Percentiles rank a stretch among this genome's conserved stretches.
phyloP scores from a whole-genome alignment of 2,113 vertebrate genomes.

The Mandrillus leucophaeus region DNA sequence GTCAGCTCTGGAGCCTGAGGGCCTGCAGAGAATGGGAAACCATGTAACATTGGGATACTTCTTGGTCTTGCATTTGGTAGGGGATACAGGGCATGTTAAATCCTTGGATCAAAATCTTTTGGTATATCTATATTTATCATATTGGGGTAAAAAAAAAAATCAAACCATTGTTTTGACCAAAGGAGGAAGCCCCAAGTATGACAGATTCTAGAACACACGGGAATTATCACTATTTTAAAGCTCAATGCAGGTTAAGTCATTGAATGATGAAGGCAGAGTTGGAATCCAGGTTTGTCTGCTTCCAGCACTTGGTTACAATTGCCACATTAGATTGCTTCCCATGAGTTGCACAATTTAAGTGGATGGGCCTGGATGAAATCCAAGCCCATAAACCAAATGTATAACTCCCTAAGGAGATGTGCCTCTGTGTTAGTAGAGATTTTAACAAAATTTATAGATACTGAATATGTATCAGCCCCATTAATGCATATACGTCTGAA shows the following conservation, averaged over 20 bases:
- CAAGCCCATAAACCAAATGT: constrained; percentile 38
- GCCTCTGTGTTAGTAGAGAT: neutral
- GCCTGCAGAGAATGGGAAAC: neutral
- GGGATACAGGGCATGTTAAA: neutral
- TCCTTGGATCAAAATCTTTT: neutral
- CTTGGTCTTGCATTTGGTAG: neutral
- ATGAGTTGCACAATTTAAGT: neutral
- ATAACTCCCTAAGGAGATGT: neutral
- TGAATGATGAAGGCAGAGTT: neutral
- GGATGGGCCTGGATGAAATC: constrained; percentile 1
- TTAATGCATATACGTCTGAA: constrained; percentile 5
- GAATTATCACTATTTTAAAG: neutral
- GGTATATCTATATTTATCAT: neutral
- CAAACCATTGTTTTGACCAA: neutral
- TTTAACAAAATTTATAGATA: constrained; percentile 28
- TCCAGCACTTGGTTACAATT: neutral
- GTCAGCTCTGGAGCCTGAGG: neutral
- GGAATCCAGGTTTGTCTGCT: neutral
- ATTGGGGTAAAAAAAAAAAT: neutral
- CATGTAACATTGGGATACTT: neutral
- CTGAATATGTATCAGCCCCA: neutral
- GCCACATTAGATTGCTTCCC: neutral
- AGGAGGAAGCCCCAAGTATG: neutral
- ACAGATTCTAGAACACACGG: neutral
- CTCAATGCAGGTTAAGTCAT: neutral